Evolutionary conservation across 2,888 invertebrate genomes (phyloP), one percentile per base, ranked within the genome.

Genomic region (Lepidonotus clava): DNA sequence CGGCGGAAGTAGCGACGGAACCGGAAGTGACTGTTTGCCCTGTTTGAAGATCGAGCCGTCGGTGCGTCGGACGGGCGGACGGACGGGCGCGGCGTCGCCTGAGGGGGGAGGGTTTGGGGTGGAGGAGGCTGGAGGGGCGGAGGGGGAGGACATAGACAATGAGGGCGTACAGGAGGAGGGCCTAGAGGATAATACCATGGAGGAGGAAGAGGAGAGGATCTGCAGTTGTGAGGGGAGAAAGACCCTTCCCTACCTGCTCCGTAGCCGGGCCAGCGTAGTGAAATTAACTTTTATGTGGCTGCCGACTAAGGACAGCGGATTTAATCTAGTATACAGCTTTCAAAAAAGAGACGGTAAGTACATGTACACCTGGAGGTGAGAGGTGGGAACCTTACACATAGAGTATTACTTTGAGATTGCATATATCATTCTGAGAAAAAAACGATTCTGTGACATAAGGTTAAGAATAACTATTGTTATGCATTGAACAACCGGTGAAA

Each of bases 261-360:
- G 36, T 34, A 71, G 21, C 1, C 71, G n/a, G 14, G 71, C 71
- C 34, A 6, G 56, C 32, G 56, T 83, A 0, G 83, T 83, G 34
- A 83, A 83, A 21, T 56, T 83, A 56, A 56, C 83, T 53, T 83
- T 83, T 56, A 46, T 36, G n/a, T 83, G 83, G 83, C 36, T 53
- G 38, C 83, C 83, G 53, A 83, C 53, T 34, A 28, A 83, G 34
- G 36, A 53, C 53, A 83, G 83, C 36, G 83, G 83, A n/a, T 38
- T 83, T 18, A n/a, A 36, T 36, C 83, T 83, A n/a, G 53, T 53
- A 28, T 83, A 83, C 34, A 83, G 53, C 56, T 83, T 83, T 36
- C 46, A 83, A 6, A 53, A 83, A 56, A 51, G 34, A 36, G 83
- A 56, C 51, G 56, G 83, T 83, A 36, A 83, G 83, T 56, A 24